Conservation (phyloP, 2,113 vertebrate genomes). For the Copsychus sechellarum region DNA sequence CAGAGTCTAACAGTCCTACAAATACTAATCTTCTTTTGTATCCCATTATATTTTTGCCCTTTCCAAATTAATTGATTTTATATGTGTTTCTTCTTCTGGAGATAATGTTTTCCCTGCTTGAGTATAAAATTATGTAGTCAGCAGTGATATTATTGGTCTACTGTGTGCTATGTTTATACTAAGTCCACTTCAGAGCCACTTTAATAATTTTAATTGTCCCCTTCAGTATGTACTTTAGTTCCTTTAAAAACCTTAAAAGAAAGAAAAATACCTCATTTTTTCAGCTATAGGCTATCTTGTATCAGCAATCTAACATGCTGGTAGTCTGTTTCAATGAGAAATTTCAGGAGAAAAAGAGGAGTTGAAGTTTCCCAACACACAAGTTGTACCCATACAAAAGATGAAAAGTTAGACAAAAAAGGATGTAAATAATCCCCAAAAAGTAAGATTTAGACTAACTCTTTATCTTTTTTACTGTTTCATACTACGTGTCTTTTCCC, state of each 20-base stretch:
- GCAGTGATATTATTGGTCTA: neutral
- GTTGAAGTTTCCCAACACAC: neutral
- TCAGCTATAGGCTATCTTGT: neutral
- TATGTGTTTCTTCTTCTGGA: neutral
- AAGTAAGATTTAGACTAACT: neutral
- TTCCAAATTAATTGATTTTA: neutral
- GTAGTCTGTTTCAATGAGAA: neutral
- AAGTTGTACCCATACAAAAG: neutral
- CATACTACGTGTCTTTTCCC: neutral
- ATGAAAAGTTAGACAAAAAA: neutral
- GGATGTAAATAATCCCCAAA: fast-evolving
- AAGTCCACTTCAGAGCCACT: neutral
- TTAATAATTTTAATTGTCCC: neutral
- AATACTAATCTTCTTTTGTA: neutral
- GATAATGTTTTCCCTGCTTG: neutral
- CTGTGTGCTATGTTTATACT: neutral
- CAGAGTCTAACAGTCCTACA: neutral
- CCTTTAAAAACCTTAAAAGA: neutral
- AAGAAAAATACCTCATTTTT: neutral
- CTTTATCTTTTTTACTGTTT: neutral
- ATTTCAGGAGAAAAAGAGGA: neutral
- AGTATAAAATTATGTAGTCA: neutral
- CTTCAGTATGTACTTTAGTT: neutral
- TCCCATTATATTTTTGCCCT: neutral
- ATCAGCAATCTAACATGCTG: neutral